Percentiles rank a stretch among this genome's conserved stretches.
Conservation (phyloP, 2,888 invertebrate genomes). For the Zaprionus obscuricornis region DNA sequence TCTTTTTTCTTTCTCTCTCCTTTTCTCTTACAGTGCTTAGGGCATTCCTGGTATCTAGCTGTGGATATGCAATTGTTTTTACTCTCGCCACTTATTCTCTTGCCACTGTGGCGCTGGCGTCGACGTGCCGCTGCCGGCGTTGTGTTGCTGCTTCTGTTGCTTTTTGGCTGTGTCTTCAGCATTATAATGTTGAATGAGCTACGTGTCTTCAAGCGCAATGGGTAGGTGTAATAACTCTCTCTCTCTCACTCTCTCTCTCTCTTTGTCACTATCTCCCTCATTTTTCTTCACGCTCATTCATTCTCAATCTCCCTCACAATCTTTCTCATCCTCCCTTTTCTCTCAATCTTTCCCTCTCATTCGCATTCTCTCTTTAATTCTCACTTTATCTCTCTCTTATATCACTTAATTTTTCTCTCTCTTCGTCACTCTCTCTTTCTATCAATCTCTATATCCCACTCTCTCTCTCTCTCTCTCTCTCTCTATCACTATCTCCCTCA, state of each 20-base stretch:
- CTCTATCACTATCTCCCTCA: too few relatives aligned
- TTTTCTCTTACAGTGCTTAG: too few relatives aligned
- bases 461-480: too few relatives aligned
- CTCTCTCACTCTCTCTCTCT: background rate
- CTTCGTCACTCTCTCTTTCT: too few relatives aligned
- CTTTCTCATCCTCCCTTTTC: too few relatives aligned
- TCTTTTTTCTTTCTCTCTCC: background rate
- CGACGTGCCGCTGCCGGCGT: slow-evolving; percentile 53
- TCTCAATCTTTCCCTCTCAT: too few relatives aligned
- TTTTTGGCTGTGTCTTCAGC: slow-evolving; percentile 69
- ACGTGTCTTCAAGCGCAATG: slow-evolving; percentile 31
- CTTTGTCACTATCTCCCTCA: background rate
- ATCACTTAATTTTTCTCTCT: too few relatives aligned
- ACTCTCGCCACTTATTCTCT: slow-evolving; percentile 84
- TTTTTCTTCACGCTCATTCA: too few relatives aligned
- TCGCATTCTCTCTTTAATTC: too few relatives aligned
- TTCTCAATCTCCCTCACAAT: too few relatives aligned
- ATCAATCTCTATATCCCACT: too few relatives aligned
- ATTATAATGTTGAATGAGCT: slow-evolving; percentile 60
- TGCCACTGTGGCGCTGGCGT: slow-evolving; percentile 82
- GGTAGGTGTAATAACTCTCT: slow-evolving; percentile 20
- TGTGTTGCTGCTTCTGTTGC: slow-evolving; percentile 54
- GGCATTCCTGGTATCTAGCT: slow-evolving; percentile 85
- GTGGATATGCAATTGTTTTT: slow-evolving; percentile 85
- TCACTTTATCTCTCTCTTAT: too few relatives aligned